Conservation (phyloP, 2,888 invertebrate genomes). For the Ferrisia virgata region DNA sequence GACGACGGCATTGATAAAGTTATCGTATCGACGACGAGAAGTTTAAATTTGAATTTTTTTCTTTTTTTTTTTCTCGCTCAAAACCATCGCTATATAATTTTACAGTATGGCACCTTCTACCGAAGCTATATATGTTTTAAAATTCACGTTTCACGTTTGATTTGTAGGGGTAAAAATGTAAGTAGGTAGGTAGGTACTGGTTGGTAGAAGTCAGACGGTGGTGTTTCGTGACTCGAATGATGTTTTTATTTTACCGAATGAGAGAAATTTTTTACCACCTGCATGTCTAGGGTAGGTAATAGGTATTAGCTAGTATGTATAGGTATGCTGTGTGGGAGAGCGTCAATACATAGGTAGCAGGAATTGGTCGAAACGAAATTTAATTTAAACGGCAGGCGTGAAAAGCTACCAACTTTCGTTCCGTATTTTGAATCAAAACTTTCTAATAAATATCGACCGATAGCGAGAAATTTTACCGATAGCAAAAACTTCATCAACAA, state of each 20-base stretch:
- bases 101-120: not conserved
- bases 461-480: slow-evolving; percentile 39
- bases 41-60: slow-evolving; percentile 5
- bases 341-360: not conserved
- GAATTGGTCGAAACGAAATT: slow-evolving; percentile 36
- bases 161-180: not conserved
- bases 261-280: slow-evolving; percentile 34
- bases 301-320: not conserved
- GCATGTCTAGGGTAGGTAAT: not conserved
- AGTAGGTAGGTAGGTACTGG: too few relatives aligned
- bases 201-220: not conserved
- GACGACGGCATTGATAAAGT: too few relatives aligned
- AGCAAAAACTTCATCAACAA: slow-evolving; percentile 40
- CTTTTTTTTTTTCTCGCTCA: too few relatives aligned
- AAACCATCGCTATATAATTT: too few relatives aligned
- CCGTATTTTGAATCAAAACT: slow-evolving; percentile 45
- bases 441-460: slow-evolving; percentile 46
- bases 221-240: not conserved
- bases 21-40: not conserved
- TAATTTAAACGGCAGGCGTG: slow-evolving; percentile 44
- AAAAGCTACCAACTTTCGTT: slow-evolving; percentile 45
- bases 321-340: not conserved
- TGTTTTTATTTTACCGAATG: slow-evolving; percentile 23
- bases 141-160: slow-evolving; percentile 13
- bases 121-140: not conserved